These are phyloP conservation scores for Turnix velox DNA, from an alignment of 2,113 vertebrate species.

Conservation along the genomic window DNA sequence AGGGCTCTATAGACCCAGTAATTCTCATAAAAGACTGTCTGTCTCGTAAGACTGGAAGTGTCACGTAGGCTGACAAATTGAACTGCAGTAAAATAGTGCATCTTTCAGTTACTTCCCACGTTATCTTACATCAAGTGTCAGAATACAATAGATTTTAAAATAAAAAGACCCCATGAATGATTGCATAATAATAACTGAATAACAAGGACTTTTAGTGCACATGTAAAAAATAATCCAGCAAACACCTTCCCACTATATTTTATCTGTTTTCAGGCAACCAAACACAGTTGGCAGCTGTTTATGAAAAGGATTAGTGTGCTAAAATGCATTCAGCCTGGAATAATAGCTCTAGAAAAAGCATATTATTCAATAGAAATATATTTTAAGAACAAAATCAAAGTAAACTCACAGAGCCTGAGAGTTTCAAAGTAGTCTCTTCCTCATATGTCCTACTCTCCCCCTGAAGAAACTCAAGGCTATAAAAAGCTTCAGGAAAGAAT, in stretches of 20 bases:
- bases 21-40: background rate
- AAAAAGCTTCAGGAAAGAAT: slow-evolving; percentile 20
- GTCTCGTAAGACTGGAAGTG: background rate
- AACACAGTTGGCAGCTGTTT: slow-evolving; percentile 12
- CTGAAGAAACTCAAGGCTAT: slow-evolving; percentile 3
- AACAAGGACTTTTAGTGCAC: background rate
- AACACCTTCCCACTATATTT: background rate
- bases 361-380: background rate
- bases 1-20: background rate
- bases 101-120: background rate
- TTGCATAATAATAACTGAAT: background rate
- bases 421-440: background rate
- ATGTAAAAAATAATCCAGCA: background rate
- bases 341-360: background rate
- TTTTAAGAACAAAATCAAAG: slow-evolving; percentile 41
- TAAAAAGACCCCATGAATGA: background rate
- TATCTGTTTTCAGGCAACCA: background rate
- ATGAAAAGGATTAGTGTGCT: background rate
- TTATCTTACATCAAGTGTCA: background rate
- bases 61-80: background rate
- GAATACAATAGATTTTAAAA: background rate
- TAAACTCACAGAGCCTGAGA: background rate
- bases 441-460: background rate
- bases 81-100: background rate
- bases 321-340: background rate